phyloP scores from a whole-genome alignment of 1,140 invertebrate species.

The Drosophila subpulchrella region DNA sequence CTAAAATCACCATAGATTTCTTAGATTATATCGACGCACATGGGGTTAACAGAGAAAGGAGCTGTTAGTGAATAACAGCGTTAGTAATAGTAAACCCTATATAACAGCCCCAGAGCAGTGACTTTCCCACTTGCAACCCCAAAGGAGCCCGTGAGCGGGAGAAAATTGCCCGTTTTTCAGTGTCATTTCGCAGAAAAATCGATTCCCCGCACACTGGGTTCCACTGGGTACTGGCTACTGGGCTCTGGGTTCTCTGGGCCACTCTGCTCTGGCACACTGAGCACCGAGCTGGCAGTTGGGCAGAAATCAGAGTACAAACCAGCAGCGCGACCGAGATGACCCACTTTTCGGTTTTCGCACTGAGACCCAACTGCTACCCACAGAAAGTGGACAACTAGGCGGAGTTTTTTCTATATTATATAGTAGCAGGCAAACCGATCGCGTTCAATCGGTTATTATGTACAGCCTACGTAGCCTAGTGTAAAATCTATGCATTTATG shows the following conservation, averaged over 20 bases:
- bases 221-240: constrained; percentile 31
- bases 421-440: constrained; percentile 36
- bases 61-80: constrained; percentile 18
- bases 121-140: constrained; percentile 64
- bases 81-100: constrained; percentile 7
- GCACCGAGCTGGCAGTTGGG: constrained; percentile 59
- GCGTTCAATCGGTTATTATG: constrained; percentile 69
- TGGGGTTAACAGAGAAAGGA: constrained; percentile 4
- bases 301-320: constrained; percentile 78
- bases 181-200: constrained; percentile 79
- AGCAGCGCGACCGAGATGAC: constrained; percentile 83
- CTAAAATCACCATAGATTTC: not conserved
- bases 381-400: constrained; percentile 53
- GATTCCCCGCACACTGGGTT: constrained; percentile 62
- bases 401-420: constrained; percentile 65
- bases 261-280: constrained; percentile 47
- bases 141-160: constrained; percentile 32
- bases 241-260: constrained; percentile 56
- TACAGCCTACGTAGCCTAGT: constrained; percentile 70
- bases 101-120: constrained; percentile 13
- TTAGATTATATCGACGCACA: not conserved
- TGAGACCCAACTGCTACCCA: constrained; percentile 69
- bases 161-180: constrained; percentile 76
- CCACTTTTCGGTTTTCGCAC: constrained; percentile 84
- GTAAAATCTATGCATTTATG: constrained; percentile 82